Conservation (phyloP, 2,797 vertebrate genomes). For the Bradypus variegatus region DNA sequence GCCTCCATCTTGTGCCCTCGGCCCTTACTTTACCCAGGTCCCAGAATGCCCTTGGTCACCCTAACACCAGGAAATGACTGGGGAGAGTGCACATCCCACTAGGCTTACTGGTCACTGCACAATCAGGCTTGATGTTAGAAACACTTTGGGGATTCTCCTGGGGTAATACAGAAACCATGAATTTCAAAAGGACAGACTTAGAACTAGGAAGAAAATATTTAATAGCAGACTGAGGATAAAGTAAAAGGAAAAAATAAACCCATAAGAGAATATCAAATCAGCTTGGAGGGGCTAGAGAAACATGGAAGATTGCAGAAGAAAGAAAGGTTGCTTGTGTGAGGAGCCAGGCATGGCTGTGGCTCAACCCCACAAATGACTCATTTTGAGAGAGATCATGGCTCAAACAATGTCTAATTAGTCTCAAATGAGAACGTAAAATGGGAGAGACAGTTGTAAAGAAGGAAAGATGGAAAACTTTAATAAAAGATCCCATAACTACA, state of each 20-base stretch:
- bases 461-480: neutral
- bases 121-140: neutral
- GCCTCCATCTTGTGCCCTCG: no score
- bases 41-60: neutral
- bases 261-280: neutral
- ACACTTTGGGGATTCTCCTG: neutral
- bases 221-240: neutral
- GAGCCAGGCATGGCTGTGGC: neutral
- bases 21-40: no score
- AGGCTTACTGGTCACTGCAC: neutral
- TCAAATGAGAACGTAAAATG: neutral
- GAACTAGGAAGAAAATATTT: neutral
- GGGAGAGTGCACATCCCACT: neutral
- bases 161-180: neutral
- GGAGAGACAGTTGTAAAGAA: neutral
- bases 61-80: neutral
- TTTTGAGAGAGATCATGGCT: neutral
- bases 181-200: constrained; percentile 7
- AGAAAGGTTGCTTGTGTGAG: neutral
- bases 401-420: neutral
- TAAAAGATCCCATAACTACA: neutral
- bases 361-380: neutral
- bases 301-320: fast-evolving
- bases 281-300: neutral
- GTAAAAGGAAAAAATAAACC: neutral